Percentiles rank a stretch among this genome's conserved stretches.
Conservation (phyloP, 30 jellyfish, hydroid and myxozoan species). For the Clytia hemisphaerica region DNA sequence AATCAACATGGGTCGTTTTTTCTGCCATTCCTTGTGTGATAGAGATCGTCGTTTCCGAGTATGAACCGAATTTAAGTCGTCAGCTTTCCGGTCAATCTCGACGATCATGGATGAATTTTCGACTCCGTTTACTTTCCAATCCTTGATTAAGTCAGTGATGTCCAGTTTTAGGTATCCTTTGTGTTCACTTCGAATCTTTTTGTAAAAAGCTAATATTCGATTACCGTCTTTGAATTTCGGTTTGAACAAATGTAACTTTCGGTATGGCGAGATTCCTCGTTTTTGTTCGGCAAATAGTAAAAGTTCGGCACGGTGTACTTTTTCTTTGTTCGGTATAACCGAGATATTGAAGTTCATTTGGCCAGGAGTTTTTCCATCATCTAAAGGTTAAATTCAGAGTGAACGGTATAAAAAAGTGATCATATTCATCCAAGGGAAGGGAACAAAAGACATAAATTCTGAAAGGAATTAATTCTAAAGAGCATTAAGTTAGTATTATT, state of each 20-base stretch:
- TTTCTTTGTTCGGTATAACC: background rate
- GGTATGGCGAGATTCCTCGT: no score
- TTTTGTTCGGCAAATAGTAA: background rate
- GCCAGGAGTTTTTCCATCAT: background rate
- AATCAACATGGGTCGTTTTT: constrained; percentile 62
- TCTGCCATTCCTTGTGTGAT: constrained; percentile 49
- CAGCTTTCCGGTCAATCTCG: background rate
- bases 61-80: background rate
- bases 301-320: constrained; percentile 22
- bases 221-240: no score
- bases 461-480: no score
- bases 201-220: no score
- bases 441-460: no score
- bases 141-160: background rate
- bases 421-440: no score
- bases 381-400: no score
- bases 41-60: constrained; percentile 16
- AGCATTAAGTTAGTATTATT: no score
- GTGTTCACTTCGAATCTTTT: background rate
- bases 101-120: background rate
- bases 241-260: no score
- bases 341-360: constrained; percentile 1
- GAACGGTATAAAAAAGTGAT: no score
- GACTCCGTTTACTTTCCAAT: background rate
- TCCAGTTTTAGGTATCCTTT: background rate